Base-by-base conservation (phyloP, 1,140 invertebrate genomes). In the Lanistes nyassanus region DNA sequence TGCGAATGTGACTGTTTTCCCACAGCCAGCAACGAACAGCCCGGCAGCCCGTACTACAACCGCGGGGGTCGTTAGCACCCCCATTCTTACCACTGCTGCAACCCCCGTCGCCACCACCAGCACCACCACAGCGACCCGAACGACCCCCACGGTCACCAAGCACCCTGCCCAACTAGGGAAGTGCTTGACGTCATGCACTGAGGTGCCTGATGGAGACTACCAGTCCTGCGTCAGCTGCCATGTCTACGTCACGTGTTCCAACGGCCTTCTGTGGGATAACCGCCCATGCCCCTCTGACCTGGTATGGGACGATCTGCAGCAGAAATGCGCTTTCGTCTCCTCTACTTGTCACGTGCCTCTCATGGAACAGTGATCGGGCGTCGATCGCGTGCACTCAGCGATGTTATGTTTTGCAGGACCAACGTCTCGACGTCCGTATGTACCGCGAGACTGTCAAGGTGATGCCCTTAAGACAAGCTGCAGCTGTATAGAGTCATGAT, bases 141-240 rank as follows among this genome's bases (percentile, higher is more conserved):
- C 64, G 2, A 66, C 31, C 37, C 2, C 64, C 31, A 66, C 64
- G 9, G 9, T 19, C 7, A 66, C 64, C 7, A 66, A n/a, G 9
- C 31, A 3, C 37, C 34, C 21, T 31, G 7, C 34, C 37, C 5
- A 66, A 21, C 31, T n/a, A 29, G 21, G 37, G 34, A 23, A 23
- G 92, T 76, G 75, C 65, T 16, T 76, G 0, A 9, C 62, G 34
- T 98, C 85, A 90, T 98, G 23, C 90, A 92, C 2, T 87, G 86
- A 69, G 92, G 93, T 91, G 92, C 92, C 37, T 23, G 58, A 77
- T 23, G 76, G 78, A 13, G 74, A 80, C 55, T 80, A 80, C 69
- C 78, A 81, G 51, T 79, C 78, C n/a, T 82, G 80, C 58, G n/a
- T 36, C 31, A 62, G 67, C 31, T 80, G 79, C 68, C 26, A 70